phyloP scores from a whole-genome alignment of 2,797 vertebrate genomes.

The Smutsia gigantea region DNA sequence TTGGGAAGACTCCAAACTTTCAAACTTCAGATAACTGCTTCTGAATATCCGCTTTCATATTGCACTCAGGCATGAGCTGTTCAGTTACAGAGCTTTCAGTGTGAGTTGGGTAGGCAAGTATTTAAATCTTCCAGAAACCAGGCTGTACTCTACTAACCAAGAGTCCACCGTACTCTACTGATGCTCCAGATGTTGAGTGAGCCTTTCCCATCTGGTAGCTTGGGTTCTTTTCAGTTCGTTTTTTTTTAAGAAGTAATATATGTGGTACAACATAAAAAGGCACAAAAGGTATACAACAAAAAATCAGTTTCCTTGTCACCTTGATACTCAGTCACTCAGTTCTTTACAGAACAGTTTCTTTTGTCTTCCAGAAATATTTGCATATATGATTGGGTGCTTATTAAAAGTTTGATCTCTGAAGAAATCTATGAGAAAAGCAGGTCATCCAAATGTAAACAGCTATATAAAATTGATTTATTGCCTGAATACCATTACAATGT shows the following conservation, averaged over 20 bases:
- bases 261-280: not conserved
- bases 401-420: not conserved
- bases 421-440: not conserved
- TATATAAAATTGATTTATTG: not conserved
- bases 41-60: not conserved
- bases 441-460: not conserved
- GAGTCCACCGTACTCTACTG: not conserved
- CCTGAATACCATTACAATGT: not conserved
- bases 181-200: not conserved
- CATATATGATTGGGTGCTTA: not conserved
- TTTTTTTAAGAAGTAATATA: not conserved
- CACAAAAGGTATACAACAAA: not conserved
- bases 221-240: not conserved
- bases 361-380: not conserved
- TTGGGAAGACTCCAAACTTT: slow-evolving; percentile 2
- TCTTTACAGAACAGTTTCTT: not conserved
- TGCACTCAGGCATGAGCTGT: not conserved
- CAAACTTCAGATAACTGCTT: not conserved
- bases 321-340: not conserved
- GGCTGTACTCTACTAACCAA: not conserved
- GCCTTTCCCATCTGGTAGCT: not conserved
- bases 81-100: not conserved
- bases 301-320: not conserved
- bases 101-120: not conserved
- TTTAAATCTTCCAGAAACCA: not conserved